A percentile compares a stretch with the other conserved stretches of the same genome.
Conservation (phyloP, 2,113 vertebrate genomes). For the Ageneiosus marmoratus region DNA sequence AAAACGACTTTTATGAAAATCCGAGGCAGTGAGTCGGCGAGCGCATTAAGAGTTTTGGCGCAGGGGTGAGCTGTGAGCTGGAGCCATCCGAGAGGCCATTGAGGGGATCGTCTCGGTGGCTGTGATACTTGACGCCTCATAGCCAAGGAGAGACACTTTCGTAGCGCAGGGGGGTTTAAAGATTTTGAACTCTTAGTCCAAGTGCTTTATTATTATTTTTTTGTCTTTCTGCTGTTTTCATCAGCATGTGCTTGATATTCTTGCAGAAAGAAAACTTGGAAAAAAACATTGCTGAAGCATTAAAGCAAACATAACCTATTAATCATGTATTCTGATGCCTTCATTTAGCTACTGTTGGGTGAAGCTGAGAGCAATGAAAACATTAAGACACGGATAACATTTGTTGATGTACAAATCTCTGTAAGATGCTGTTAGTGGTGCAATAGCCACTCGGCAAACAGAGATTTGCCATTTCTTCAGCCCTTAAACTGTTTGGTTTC, state of each 20-base stretch:
- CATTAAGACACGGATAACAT: background rate
- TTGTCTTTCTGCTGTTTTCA: constrained; percentile 28
- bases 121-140: constrained; percentile 43
- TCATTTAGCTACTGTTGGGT: constrained; percentile 24
- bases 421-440: background rate
- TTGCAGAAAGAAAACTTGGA: constrained; percentile 34
- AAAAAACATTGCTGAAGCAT: constrained; percentile 30
- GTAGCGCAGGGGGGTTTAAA: constrained; percentile 29
- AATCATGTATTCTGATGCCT: constrained; percentile 27
- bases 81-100: constrained; percentile 38
- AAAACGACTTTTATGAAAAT: constrained; percentile 78
- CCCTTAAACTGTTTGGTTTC: background rate
- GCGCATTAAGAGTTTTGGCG: constrained; percentile 72
- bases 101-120: constrained; percentile 28
- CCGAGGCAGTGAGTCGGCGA: constrained; percentile 51
- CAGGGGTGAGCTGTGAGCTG: constrained; percentile 53
- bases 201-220: constrained; percentile 3
- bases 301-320: constrained; percentile 16
- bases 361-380: constrained; percentile 8
- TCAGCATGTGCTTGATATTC: constrained; percentile 37
- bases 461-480: background rate
- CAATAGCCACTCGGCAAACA: background rate
- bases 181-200: constrained; percentile 43
- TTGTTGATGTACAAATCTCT: background rate
- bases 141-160: constrained; percentile 30